These are phyloP conservation scores for Maniola jurtina DNA, from an alignment of 1,140 invertebrate species.

Conservation along the genomic window DNA sequence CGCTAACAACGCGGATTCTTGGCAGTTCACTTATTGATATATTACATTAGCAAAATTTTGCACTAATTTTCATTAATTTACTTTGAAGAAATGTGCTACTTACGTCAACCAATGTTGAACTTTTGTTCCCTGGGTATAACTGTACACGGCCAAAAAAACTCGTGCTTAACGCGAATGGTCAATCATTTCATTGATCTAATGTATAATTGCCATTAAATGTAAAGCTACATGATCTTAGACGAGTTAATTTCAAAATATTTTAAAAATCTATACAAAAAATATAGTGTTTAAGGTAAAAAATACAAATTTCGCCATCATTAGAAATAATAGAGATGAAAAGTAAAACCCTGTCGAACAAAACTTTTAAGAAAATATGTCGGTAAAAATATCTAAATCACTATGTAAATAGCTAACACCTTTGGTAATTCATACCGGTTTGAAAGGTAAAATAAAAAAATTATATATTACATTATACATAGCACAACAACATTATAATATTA, in stretches of 20 bases:
- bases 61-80: constrained; percentile 21
- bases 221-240: constrained; percentile 36
- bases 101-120: constrained; percentile 39
- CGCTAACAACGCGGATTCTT: constrained; percentile 29
- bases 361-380: constrained; percentile 41
- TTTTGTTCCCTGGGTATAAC: constrained; percentile 63
- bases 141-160: constrained; percentile 45
- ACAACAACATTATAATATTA: constrained; percentile 50
- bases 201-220: constrained; percentile 53
- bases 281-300: constrained; percentile 39
- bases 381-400: constrained; percentile 68
- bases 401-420: constrained; percentile 72
- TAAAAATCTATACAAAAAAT: constrained; percentile 50
- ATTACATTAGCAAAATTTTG: constrained; percentile 37
- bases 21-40: constrained; percentile 28
- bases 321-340: constrained; percentile 34
- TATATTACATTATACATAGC: constrained; percentile 56
- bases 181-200: constrained; percentile 48
- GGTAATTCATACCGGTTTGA: constrained; percentile 74
- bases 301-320: constrained; percentile 14
- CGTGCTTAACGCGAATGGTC: constrained; percentile 39
- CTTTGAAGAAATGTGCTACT: constrained; percentile 19
- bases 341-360: constrained; percentile 45
- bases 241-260: constrained; percentile 32
- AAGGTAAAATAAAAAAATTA: constrained; percentile 47